phyloP scores from a whole-genome alignment of 2,797 vertebrate genomes.

The Menidia menidia region DNA sequence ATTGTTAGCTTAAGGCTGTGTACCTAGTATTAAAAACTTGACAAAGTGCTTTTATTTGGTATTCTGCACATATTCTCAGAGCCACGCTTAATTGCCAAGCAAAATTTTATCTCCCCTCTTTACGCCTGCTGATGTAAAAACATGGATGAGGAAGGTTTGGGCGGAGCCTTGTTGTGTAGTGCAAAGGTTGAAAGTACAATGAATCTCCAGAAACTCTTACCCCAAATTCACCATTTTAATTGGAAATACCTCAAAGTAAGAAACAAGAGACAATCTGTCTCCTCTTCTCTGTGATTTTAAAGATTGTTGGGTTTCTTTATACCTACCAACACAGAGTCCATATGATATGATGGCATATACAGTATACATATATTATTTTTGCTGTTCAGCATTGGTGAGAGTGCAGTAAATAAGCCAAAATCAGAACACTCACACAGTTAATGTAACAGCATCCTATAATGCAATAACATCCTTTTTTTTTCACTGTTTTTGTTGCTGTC shows the following conservation, averaged over 20 bases:
- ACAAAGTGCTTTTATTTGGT: neutral
- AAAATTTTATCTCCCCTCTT: neutral
- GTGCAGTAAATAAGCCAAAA: no score
- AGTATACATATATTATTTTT: no score
- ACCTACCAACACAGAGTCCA: no score
- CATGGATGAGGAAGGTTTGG: neutral
- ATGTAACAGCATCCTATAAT: neutral
- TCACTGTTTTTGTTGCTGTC: neutral
- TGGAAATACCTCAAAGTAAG: neutral
- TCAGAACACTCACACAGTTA: neutral
- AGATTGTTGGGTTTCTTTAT: no score
- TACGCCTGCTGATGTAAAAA: constrained; percentile 13
- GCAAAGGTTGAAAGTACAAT: constrained; percentile 1
- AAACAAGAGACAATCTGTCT: no score
- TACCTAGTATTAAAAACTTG: neutral
- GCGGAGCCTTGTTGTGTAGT: neutral
- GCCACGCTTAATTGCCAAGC: neutral
- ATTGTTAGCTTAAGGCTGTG: neutral
- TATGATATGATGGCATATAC: no score
- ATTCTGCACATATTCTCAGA: neutral
- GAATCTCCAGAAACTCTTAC: constrained; percentile 8
- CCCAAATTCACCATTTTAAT: constrained; percentile 9
- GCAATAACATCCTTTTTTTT: neutral
- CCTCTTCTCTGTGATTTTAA: no score
- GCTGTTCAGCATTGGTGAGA: neutral